Base-by-base conservation (phyloP, 2,113 vertebrate species). In the Helogale parvula region DNA sequence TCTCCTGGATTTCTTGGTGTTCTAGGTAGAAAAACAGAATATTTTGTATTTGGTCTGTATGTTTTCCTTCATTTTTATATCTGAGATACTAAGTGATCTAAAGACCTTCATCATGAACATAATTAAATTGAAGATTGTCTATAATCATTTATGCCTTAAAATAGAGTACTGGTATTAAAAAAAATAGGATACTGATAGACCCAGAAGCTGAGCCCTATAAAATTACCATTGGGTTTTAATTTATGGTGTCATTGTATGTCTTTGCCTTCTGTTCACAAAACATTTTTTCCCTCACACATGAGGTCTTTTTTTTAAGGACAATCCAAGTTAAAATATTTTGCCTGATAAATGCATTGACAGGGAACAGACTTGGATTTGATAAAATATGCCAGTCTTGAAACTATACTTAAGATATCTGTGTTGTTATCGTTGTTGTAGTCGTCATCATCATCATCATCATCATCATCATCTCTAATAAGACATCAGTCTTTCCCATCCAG, bases 231-330 rank as follows among this genome's bases (percentile, higher is more conserved):
- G 92, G 84, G 14, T 94, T 29, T 69, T 95, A 91, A 85, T 85
- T 94, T 82, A 68, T 77, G 65, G 91, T 97, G n/a, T 93, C 93
- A 85, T 47, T 95, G 88, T 54, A 50, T 90, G 57, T 69, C 94
- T 45, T 94, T 96, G 92, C 10, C 29, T 94, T 88, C 66, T 88
- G 41, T 41, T 90, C 54, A 83, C 9, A 93, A 92, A 69, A 17
- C 25, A 31, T n/a, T 31, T 83, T 82, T 87, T 35, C 35, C 3
- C 27, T 94, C 52, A 79, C 77, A 86, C 11, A 21, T 68, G 27
- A 19, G 16, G 17, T 27, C 74, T 57, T 35, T 57, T 57, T 65
- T 94, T 93, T 47, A 81, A 88, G 76, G 60, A 82, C 27, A 68
- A 45, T 45, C 9, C 29, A 54, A 45, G 23, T 91, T 79, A 96